A percentile compares a stretch with the other conserved stretches of the same genome.
Conservation (phyloP, 2,113 vertebrate species). For the Ciconia stormi region DNA sequence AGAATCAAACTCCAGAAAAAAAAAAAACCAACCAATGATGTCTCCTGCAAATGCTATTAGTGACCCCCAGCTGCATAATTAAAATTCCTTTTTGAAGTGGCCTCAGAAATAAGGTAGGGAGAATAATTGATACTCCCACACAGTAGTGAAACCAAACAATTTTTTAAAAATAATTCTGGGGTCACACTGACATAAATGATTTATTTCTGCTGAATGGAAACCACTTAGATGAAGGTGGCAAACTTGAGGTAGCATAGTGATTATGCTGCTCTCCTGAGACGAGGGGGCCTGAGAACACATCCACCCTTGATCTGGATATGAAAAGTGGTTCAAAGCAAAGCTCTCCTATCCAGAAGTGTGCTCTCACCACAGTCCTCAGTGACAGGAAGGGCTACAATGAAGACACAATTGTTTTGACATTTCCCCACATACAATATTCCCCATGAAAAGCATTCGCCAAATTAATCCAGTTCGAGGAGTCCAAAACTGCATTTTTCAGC, state of each 20-base stretch:
- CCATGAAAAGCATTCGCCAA: slow-evolving; percentile 5
- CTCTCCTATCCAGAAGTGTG: background rate
- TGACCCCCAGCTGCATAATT: slow-evolving; percentile 15
- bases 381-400: background rate
- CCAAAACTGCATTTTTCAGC: slow-evolving; percentile 45
- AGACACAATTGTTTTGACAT: slow-evolving; percentile 38
- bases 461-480: slow-evolving; percentile 12
- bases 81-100: slow-evolving; percentile 15
- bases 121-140: background rate
- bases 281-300: background rate
- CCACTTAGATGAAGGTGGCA: slow-evolving; percentile 62
- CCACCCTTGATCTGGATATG: background rate
- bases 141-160: slow-evolving; percentile 14
- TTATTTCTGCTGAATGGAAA: slow-evolving; percentile 54
- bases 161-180: slow-evolving; percentile 30
- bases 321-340: slow-evolving; percentile 32
- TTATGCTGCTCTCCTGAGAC: slow-evolving; percentile 43
- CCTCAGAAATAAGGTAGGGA: background rate
- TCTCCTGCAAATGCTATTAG: background rate
- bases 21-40: fast-evolving
- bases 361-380: slow-evolving; percentile 16
- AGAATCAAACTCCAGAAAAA: background rate
- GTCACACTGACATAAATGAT: slow-evolving; percentile 36
- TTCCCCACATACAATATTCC: background rate
- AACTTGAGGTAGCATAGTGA: slow-evolving; percentile 53